phyloP scores from a whole-genome alignment of 2,797 vertebrate genomes.

The Acridotheres tristis region DNA sequence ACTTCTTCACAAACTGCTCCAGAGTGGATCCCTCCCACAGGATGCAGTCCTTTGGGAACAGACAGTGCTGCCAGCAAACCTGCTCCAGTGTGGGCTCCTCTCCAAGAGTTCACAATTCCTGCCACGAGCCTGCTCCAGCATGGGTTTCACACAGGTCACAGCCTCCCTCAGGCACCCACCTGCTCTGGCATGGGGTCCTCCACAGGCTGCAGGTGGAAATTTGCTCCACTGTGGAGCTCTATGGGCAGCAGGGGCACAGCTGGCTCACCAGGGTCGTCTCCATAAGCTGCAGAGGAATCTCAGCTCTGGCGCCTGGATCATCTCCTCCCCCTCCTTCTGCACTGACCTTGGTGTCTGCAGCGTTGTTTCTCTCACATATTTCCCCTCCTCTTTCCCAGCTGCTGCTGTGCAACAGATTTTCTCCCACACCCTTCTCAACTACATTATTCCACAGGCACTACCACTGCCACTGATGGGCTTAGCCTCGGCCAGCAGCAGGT shows the following conservation, averaged over 20 bases:
- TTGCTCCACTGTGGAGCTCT: neutral
- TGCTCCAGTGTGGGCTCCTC: neutral
- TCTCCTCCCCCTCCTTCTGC: neutral
- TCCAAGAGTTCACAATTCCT: neutral
- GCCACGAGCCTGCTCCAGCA: neutral
- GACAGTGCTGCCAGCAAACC: neutral
- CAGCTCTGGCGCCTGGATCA: fast-evolving
- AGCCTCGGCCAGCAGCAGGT: neutral
- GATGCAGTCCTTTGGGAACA: neutral
- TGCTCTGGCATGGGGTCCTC: neutral
- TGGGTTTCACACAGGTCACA: neutral
- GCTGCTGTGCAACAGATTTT: neutral
- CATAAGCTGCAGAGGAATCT: neutral
- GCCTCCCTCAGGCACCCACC: neutral
- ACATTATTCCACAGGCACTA: neutral
- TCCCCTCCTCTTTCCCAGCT: neutral
- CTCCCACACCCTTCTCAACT: neutral
- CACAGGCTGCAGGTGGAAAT: neutral
- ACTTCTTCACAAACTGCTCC: neutral
- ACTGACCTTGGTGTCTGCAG: neutral
- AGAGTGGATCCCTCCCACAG: neutral
- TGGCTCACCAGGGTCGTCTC: neutral
- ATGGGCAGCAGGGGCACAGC: neutral
- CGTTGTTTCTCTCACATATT: neutral
- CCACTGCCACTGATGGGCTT: too few species aligned